Conservation (phyloP, 2,888 invertebrate species). For the Bombyx huttoni region DNA sequence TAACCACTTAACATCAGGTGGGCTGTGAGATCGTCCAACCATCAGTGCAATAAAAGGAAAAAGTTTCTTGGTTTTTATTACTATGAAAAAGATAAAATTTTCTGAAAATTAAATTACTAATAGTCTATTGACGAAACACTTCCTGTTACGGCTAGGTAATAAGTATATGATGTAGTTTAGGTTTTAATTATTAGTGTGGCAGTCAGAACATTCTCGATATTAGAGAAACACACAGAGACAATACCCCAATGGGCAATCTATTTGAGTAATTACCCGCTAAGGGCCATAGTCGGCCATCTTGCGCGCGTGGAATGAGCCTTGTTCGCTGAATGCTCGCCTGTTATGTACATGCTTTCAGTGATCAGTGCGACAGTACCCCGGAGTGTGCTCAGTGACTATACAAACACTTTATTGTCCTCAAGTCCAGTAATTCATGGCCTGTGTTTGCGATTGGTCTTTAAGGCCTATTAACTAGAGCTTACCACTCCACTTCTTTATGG, state of each 20-base stretch:
- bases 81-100: not conserved
- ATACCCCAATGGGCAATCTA: conserved; percentile 71
- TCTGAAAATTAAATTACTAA: not conserved
- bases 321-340: conserved; percentile 53
- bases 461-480: not conserved
- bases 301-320: conserved; percentile 64
- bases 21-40: too few species aligned
- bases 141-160: too few species aligned
- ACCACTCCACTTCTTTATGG: not conserved
- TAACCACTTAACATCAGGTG: too few species aligned
- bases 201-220: conserved; percentile 45
- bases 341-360: conserved; percentile 55
- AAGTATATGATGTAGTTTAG: conserved; percentile 1
- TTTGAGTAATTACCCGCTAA: conserved; percentile 72
- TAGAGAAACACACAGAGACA: conserved; percentile 53
- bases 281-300: conserved; percentile 71
- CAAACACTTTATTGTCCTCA: conserved; percentile 38
- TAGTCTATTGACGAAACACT: not conserved
- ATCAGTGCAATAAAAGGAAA: too few species aligned
- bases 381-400: conserved; percentile 42
- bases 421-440: conserved; percentile 22
- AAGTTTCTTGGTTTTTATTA: not conserved
- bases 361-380: conserved; percentile 37
- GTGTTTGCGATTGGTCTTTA: conserved; percentile 11
- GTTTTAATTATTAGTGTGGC: conserved; percentile 29